These are phyloP conservation scores for Petrosia ficiformis DNA, from an alignment of 37 sponge, comb jelly and placozoan genomes.

Conservation along the genomic window DNA sequence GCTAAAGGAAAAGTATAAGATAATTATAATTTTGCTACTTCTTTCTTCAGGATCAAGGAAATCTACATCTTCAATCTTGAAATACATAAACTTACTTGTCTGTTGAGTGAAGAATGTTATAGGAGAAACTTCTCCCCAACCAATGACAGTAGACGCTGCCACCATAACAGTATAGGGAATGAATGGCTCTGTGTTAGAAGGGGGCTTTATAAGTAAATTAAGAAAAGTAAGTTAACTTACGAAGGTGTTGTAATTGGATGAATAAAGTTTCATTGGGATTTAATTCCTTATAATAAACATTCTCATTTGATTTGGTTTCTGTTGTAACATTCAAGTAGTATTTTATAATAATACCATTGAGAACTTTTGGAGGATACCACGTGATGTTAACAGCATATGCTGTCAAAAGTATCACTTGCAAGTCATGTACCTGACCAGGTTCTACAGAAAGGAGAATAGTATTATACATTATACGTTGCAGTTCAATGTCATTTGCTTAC, in stretches of 20 bases:
- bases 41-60: too few relatives aligned
- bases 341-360: background rate
- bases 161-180: background rate
- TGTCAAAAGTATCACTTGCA: background rate
- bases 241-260: too few relatives aligned
- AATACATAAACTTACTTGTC: background rate
- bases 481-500: background rate
- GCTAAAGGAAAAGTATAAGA: background rate
- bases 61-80: too few relatives aligned
- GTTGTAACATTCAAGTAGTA: too few relatives aligned
- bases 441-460: background rate
- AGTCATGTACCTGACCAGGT: background rate
- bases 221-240: too few relatives aligned
- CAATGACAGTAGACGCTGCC: background rate
- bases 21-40: background rate
- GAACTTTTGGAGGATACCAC: background rate
- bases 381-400: background rate
- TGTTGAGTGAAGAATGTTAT: background rate
- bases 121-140: background rate
- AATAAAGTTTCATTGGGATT: too few relatives aligned
- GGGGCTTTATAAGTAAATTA: too few relatives aligned
- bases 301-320: too few relatives aligned
- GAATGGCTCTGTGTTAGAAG: background rate
- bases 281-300: too few relatives aligned
- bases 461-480: too few relatives aligned